phyloP scores from a whole-genome alignment of 53 echinoderm and acorn worm species.

The Arbacia lixula region DNA sequence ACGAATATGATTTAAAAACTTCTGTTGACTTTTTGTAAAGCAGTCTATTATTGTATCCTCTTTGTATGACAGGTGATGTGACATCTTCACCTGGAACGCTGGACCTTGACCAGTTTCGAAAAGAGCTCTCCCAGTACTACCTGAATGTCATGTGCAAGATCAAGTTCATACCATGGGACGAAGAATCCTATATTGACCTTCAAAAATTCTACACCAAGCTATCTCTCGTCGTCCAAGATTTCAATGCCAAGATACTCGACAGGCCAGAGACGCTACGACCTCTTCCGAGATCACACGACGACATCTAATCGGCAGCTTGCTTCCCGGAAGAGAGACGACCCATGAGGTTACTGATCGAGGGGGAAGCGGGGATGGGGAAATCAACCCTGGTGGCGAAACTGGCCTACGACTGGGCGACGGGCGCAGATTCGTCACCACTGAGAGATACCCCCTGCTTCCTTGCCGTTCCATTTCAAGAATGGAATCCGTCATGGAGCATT shows the following conservation, averaged over 20 bases:
- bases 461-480: slow-evolving; percentile 18
- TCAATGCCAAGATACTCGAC: neutral
- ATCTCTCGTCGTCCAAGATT: slow-evolving; percentile 12
- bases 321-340: neutral
- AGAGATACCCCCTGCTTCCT: slow-evolving; percentile 29
- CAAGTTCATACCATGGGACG: slow-evolving; percentile 49
- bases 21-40: neutral
- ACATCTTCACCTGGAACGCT: neutral
- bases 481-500: slow-evolving; percentile 25
- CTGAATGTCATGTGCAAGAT: slow-evolving; percentile 39
- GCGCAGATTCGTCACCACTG: slow-evolving; percentile 25
- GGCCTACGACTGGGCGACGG: slow-evolving; percentile 45
- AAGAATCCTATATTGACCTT: slow-evolving; percentile 37
- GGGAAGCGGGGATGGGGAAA: slow-evolving; percentile 38
- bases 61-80: neutral
- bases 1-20: neutral
- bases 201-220: slow-evolving; percentile 18
- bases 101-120: slow-evolving; percentile 19
- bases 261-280: slow-evolving; percentile 3
- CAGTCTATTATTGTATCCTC: neutral
- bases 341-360: slow-evolving; percentile 17
- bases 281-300: slow-evolving; percentile 22
- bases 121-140: slow-evolving; percentile 25
- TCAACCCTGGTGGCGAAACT: slow-evolving; percentile 32
- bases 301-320: neutral